A percentile compares a stretch with the other conserved stretches of the same genome.
phyloP scores from a whole-genome alignment of 2,888 invertebrate genomes.

The Cephonodes hylas region DNA sequence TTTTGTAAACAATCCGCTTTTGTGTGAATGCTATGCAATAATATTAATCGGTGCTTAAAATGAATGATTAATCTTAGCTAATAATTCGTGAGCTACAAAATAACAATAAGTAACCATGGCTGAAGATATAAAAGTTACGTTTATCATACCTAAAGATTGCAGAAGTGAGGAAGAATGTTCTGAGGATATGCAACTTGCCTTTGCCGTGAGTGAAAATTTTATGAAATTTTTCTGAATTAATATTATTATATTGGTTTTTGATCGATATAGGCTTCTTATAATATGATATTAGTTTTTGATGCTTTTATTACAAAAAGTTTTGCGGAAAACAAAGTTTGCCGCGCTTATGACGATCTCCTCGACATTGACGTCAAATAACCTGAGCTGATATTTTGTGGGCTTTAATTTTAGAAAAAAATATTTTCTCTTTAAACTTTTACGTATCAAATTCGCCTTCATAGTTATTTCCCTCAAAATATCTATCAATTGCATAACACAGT shows the following conservation, averaged over 20 bases:
- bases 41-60: not conserved
- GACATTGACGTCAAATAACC: not conserved
- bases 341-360: not conserved
- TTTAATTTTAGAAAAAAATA: too few relatives aligned
- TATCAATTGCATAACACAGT: too few relatives aligned
- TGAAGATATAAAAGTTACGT: conserved; percentile 69
- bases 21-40: not conserved
- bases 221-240: too few relatives aligned
- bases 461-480: too few relatives aligned
- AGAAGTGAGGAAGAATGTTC: conserved; percentile 76
- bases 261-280: not conserved
- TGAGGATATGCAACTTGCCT: conserved; percentile 83
- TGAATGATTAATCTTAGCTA: not conserved
- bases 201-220: conserved; percentile 79
- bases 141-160: conserved; percentile 78
- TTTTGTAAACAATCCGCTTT: not conserved
- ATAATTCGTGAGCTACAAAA: not conserved
- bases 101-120: conserved; percentile 42
- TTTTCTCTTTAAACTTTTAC: too few relatives aligned
- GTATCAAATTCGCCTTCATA: too few relatives aligned
- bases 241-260: not conserved
- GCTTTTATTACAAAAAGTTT: not conserved
- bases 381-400: not conserved
- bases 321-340: not conserved
- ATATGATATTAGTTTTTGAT: not conserved